phyloP scores from a whole-genome alignment of 2,888 invertebrate species.

The Drosophila kuntzei region DNA sequence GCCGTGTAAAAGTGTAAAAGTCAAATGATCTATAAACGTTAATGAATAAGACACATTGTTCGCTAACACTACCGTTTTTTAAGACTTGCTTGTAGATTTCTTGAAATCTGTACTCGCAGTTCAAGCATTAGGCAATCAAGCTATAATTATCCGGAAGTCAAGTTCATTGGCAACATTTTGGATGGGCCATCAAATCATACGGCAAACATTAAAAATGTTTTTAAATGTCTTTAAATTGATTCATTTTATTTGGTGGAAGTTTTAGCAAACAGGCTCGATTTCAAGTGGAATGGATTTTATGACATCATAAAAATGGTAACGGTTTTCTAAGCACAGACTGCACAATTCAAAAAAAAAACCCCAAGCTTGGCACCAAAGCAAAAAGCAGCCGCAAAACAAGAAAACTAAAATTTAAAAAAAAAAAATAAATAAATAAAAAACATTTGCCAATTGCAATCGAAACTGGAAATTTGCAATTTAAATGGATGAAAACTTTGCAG shows the following conservation, averaged over 20 bases:
- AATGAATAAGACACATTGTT: no score
- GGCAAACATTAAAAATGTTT: not conserved
- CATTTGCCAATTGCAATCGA: conserved; percentile 69
- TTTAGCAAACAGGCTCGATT: not conserved
- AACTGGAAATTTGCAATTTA: conserved; percentile 78
- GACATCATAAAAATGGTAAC: conserved; percentile 35
- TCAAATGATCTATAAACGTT: not conserved
- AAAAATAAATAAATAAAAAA: conserved; percentile 35
- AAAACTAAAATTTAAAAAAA: conserved; percentile 9
- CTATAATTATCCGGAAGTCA: not conserved
- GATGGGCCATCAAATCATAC: not conserved
- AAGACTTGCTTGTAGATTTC: no score
- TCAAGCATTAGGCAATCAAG: not conserved
- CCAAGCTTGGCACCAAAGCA: not conserved
- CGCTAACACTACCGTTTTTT: no score
- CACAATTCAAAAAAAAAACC: conserved; percentile 27
- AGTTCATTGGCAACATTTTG: not conserved
- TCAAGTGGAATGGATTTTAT: not conserved
- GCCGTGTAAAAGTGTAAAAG: conserved; percentile 6
- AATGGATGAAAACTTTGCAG: conserved; percentile 71
- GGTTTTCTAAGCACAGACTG: conserved; percentile 61
- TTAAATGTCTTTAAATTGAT: not conserved
- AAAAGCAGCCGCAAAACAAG: not conserved
- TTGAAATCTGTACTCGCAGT: no score
- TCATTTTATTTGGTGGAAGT: not conserved